Evolutionary conservation across 2,888 invertebrate species (phyloP).

Genomic region (Parnassius apollo): DNA sequence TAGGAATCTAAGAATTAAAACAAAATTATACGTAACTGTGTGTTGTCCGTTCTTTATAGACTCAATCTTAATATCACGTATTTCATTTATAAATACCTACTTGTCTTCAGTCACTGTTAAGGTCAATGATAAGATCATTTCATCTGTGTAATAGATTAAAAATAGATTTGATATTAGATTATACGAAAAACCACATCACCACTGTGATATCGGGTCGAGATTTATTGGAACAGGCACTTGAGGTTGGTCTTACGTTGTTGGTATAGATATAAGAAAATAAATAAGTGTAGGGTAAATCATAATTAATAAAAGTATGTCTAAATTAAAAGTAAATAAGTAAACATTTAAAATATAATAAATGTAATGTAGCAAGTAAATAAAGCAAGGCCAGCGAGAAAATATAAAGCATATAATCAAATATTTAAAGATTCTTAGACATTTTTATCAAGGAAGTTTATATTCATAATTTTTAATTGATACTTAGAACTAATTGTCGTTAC

Average conservation of each 20-base stretch:
- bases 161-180: conserved; percentile 19
- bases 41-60: conserved; percentile 1
- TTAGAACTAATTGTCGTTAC: no score
- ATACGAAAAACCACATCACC: conserved; percentile 64
- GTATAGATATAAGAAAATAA: conserved; percentile 41
- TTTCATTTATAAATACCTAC: no score
- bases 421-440: no score
- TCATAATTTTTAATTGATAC: no score
- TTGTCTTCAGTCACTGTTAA: neutral
- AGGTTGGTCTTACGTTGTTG: conserved; percentile 61
- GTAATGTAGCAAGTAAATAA: no score
- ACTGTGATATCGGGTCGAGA: conserved; percentile 75
- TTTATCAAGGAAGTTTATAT: no score
- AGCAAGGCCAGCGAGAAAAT: no score
- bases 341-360: no score
- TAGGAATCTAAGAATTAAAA: no score
- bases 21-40: neutral
- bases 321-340: neutral
- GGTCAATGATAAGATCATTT: neutral
- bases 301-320: neutral
- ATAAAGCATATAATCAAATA: no score
- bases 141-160: conserved; percentile 26
- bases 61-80: no score
- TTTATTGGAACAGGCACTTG: conserved; percentile 50
- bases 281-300: conserved; percentile 5